Base-by-base conservation (phyloP, 2,797 vertebrate species). In the Falco concolor region DNA sequence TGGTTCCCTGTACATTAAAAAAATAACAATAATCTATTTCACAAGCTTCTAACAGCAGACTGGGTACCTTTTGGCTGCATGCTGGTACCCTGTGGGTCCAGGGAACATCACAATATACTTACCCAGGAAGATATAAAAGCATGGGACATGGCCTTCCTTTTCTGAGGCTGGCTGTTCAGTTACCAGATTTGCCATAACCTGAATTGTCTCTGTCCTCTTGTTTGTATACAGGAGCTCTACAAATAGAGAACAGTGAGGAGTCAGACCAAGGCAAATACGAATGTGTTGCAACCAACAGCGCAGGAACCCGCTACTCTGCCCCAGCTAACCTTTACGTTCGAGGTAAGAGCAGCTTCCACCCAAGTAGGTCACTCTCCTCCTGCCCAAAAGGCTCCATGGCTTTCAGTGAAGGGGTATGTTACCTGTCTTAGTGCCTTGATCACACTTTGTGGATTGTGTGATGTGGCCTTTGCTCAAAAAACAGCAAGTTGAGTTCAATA, bases 221-320 rank as follows among this genome's bases (percentile, higher is more conserved):
- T 98, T 96, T 98, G 83, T 95, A 84, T 72, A 54, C 98, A 99
- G 99, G 99, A 97, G 99, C 99, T 20, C 98, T 99, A 87, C 99
- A 99, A 97, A 99, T 99, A 74, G 99, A 99, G 97, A 99, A 99
- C 98, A 99, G 99, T 3, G 99, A 99, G 96, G 99, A 99, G 95
- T 99, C 99, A 2, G 99, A 99, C 98, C 99, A 99, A 98, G 99
- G 99, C 96, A 99, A 99, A 98, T 99, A 99, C 5, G 99, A 99
- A 96, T 99, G 99, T 64, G 99, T 99, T 96, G 99, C 99, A 28
- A 98, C 99, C 96, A 99, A 99, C 98, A 98, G 98, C 2, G 99
- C 98, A 7, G 99, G 99, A 97, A 99, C 99, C 32, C 99, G 99
- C 93, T 99, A 99, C 97, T 99, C 99, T 3, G 98, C 99, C 87